A percentile compares a stretch with the other conserved stretches of the same genome.
phyloP scores from a whole-genome alignment of 2,113 vertebrate species.

The Glareola pratincola region DNA sequence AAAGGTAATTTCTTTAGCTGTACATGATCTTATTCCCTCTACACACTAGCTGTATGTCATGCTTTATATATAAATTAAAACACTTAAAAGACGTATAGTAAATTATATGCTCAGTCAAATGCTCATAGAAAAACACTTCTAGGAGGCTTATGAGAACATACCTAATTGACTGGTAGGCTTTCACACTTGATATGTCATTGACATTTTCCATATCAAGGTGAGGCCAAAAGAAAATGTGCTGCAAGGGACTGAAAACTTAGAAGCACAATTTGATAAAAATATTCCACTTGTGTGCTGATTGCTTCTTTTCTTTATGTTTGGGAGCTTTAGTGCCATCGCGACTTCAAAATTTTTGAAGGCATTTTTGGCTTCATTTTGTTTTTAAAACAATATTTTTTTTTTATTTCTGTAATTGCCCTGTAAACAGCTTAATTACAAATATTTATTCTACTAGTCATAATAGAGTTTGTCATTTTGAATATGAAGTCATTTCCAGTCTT shows the following conservation, averaged over 20 bases:
- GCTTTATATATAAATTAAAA: background rate
- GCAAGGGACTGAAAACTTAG: background rate
- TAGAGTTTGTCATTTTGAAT: conserved; percentile 11
- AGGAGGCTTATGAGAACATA: background rate
- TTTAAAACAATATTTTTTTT: background rate
- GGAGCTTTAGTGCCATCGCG: background rate
- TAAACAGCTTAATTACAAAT: background rate
- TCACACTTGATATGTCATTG: background rate
- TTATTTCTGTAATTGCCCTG: background rate
- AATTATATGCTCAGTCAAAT: background rate
- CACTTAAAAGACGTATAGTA: background rate
- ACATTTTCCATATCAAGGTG: background rate
- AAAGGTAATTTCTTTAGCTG: background rate
- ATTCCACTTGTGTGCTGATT: background rate
- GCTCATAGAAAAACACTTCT: background rate
- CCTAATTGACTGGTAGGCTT: background rate
- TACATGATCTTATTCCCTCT: background rate
- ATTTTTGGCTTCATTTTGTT: background rate
- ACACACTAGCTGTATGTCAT: background rate
- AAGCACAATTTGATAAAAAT: background rate
- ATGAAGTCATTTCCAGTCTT: background rate
- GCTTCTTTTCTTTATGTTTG: background rate
- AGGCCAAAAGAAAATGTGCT: background rate
- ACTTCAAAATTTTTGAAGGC: background rate
- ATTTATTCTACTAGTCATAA: background rate